Percentiles rank a stretch among this genome's conserved stretches.
Conservation (phyloP, 2,888 invertebrate genomes). For the Andricus quercusramuli region DNA sequence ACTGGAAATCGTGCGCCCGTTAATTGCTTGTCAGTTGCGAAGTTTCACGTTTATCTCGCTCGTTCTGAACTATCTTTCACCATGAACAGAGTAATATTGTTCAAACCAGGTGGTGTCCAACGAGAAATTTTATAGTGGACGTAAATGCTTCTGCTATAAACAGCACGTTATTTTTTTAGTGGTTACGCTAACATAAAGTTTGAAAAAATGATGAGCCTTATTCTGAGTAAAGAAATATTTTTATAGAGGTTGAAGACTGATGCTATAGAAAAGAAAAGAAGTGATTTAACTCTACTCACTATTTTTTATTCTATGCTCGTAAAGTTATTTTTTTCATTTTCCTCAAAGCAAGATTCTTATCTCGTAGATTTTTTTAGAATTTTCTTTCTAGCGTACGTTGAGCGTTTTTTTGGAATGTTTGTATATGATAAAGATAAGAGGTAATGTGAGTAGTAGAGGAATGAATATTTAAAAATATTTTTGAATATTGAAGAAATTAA, state of each 20-base stretch:
- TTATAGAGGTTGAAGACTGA: not conserved
- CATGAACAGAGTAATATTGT: slow-evolving; percentile 14
- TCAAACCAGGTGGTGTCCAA: slow-evolving; percentile 21
- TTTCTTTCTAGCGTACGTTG: not conserved
- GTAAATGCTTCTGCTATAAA: slow-evolving; percentile 20
- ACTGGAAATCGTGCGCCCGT: slow-evolving; percentile 10
- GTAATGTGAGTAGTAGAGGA: not conserved
- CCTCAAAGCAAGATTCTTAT: not conserved
- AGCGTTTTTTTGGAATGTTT: not conserved
- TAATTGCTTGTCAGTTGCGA: slow-evolving; percentile 30
- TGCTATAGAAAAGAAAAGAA: slow-evolving; percentile 1
- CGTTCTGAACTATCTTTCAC: slow-evolving; percentile 23
- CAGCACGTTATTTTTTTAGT: slow-evolving; percentile 28
- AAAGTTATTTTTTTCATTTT: not conserved
- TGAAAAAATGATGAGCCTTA: slow-evolving; percentile 8
- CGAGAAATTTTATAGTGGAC: slow-evolving; percentile 22
- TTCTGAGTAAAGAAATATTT: slow-evolving; percentile 28
- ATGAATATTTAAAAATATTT: too few species aligned
- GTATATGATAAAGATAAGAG: not conserved
- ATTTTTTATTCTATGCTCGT: slow-evolving; percentile 7
- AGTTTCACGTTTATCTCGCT: slow-evolving; percentile 29
- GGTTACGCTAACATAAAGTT: slow-evolving; percentile 16
- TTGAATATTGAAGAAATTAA: too few species aligned
- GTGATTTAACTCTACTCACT: slow-evolving; percentile 12
- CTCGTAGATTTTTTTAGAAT: not conserved